These are phyloP conservation scores for Caenorhabditis imperialis DNA, from an alignment of 2,888 invertebrate genomes.

Conservation along the genomic window DNA sequence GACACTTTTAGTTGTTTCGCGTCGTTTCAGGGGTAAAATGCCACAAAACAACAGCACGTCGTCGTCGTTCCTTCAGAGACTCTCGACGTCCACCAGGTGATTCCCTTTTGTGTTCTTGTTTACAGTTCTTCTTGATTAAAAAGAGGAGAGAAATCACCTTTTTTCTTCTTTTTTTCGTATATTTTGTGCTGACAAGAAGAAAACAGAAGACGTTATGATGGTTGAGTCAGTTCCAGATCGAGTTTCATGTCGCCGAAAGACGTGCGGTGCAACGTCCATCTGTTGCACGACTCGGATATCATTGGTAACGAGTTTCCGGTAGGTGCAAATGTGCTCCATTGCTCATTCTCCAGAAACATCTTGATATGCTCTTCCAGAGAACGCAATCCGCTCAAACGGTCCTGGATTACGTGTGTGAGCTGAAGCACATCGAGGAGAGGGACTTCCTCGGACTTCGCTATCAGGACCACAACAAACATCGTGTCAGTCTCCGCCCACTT, in stretches of 20 bases:
- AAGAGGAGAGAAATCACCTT: too few species aligned
- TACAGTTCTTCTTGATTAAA: neutral
- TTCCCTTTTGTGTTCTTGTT: neutral
- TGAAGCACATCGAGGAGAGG: conserved; percentile 90
- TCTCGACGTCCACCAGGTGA: conserved; percentile 58
- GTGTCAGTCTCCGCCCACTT: conserved; percentile 83
- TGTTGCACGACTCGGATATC: conserved; percentile 74
- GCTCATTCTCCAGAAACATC: neutral
- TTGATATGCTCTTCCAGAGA: conserved; percentile 72
- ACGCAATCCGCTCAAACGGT: conserved; percentile 86
- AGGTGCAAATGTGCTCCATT: conserved; percentile 14
- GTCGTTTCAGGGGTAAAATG: conserved; percentile 59
- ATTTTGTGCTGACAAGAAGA: neutral
- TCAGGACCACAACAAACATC: conserved; percentile 89
- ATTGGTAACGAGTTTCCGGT: conserved; percentile 74
- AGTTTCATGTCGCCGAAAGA: conserved; percentile 64
- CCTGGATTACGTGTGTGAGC: conserved; percentile 90
- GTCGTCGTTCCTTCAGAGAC: conserved; percentile 61
- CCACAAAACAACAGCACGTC: conserved; percentile 59
- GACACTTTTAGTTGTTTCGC: neutral
- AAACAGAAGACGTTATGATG: too few species aligned
- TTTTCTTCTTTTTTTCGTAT: too few species aligned
- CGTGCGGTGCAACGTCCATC: conserved; percentile 71
- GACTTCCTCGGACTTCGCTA: conserved; percentile 94
- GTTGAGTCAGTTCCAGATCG: conserved; percentile 42